Evolutionary conservation across 2,113 vertebrate genomes (phyloP), one percentile per base, ranked within the genome.

Genomic region (Apaloderma vittatum): DNA sequence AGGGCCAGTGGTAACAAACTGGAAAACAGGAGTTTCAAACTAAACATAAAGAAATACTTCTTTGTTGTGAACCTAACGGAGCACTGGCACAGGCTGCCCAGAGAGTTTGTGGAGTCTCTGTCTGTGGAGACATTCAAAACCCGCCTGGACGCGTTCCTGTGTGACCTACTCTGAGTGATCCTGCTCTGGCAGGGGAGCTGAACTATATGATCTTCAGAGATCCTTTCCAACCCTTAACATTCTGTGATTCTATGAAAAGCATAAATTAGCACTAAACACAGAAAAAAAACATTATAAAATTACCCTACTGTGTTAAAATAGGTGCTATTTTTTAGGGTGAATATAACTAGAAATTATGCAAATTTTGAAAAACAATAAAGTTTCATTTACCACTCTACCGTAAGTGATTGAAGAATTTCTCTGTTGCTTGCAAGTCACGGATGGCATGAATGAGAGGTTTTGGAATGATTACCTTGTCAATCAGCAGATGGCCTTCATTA

Each of bases 401-500:
- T 61, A 61, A 82, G 26, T 16, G 34, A 58, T 45, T 11, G 72
- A 88, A 92, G 23, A 30, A 59, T 87, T 74, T 68, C 17, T 67
- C 30, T 72, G 54, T 70, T 86, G 43, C 59, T 73, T 7, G 1
- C 49, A 90, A 95, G 80, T 79, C 37, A 19, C 93, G 68, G 71
- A 79, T 76, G 34, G 72, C 40, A 22, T 77, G 55, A 89, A 80
- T 75, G 59, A 95, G 94, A 96, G 88, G 49, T 97, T 92, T 55
- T 72, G 77, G 79, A 96, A 57, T 85, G 3, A 89, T 90, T 88
- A 76, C 86, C 51, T 86, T 91, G 66, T 95, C 73, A 58, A 62
- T 82, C 73, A 90, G 85, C 86, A 96, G 92, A 96, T 96, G 95
- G 82, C 73, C 93, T 93, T 96, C 88, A 61, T 76, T 94, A 92